Base-by-base conservation (phyloP, 2,888 invertebrate genomes). In the Protophormia terraenovae region DNA sequence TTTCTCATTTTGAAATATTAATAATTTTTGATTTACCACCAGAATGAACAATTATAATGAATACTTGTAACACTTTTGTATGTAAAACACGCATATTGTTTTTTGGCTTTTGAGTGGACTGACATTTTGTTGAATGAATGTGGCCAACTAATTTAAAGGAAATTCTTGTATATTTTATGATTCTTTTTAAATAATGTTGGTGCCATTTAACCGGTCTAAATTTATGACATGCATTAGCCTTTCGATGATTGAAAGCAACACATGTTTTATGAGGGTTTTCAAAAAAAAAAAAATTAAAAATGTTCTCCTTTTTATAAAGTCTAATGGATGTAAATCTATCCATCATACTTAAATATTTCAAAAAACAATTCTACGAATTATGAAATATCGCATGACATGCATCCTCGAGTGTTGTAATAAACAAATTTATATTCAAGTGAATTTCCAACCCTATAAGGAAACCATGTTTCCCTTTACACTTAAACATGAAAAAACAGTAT, bases 21-120 rank as follows among this genome's bases (percentile, higher is more conserved):
- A 64, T 35, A 82, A 77, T 45, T 64, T 35, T 27, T 55, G 10
- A 62, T 55, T 64, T 35, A 38, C 22, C 71, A 77, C 64, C 50
- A 64, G 24, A 78, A 78, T 75, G 73, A 82, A 82, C 71, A 85
- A 75, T 85, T 73, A 75, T 60, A 85, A 82, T 82, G 75, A 82
- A 66, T 69, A 66, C 27, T 78, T 85, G 82, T 73, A 73, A 71
- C 73, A 82, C 78, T 81, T 78, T 82, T 71, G 41, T 75, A 22
- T 82, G 47, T 38, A 64, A 64, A n/a, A n/a, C 64, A 79, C 64
- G 50, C 78, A 62, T 12, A 38, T 53, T 35, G 27, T 2, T 38
- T 45, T 12, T 8, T 64, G 6, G 19, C 1, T 10, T n/a, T 41
- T 58, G 0, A 22, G 38, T 16, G 35, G 12, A 50, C 35, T 50